Evolutionary conservation across 2,888 invertebrate species (phyloP).

Genomic region (Colostygia pectinataria): DNA sequence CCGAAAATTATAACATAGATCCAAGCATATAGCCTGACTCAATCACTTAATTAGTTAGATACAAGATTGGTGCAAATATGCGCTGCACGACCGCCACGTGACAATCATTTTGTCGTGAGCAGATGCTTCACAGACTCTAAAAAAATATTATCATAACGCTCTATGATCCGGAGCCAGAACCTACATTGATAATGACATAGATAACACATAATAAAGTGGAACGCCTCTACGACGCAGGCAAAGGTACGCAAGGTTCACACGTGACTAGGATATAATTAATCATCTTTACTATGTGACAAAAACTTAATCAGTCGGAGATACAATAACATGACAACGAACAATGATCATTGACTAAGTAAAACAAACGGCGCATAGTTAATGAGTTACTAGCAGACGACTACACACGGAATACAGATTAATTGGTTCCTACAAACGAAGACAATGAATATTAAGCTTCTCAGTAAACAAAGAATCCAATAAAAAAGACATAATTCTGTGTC

Average conservation of each 20-base stretch:
- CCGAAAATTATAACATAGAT: constrained; percentile 9
- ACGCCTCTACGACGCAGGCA: constrained; percentile 21
- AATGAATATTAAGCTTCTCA: constrained; percentile 55
- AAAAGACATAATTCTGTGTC: constrained; percentile 23
- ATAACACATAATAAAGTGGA: constrained; percentile 20
- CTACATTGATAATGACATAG: constrained; percentile 26
- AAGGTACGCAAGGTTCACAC: constrained; percentile 34
- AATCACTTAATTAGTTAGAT: constrained; percentile 13
- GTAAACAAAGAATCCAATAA: constrained; percentile 46
- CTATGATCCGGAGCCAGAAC: constrained; percentile 19
- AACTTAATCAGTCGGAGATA: constrained; percentile 53
- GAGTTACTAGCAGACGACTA: constrained; percentile 51
- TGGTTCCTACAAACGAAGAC: constrained; percentile 62
- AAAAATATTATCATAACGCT: constrained; percentile 28
- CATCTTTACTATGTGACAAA: constrained; percentile 51
- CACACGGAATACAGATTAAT: constrained; percentile 73
- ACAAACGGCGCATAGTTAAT: constrained; percentile 70
- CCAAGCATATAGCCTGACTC: constrained; percentile 7
- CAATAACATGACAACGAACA: constrained; percentile 57
- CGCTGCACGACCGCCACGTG: constrained; percentile 30
- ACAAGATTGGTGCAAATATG: constrained; percentile 23
- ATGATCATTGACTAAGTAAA: constrained; percentile 55
- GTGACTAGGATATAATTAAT: constrained; percentile 36
- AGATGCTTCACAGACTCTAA: constrained; percentile 25
- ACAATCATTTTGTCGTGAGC: constrained; percentile 36